A percentile compares a stretch with the other conserved stretches of the same genome.
These are phyloP conservation scores for Pachycephala philippinensis DNA, from an alignment of 2,113 vertebrate genomes.

Conservation along the genomic window DNA sequence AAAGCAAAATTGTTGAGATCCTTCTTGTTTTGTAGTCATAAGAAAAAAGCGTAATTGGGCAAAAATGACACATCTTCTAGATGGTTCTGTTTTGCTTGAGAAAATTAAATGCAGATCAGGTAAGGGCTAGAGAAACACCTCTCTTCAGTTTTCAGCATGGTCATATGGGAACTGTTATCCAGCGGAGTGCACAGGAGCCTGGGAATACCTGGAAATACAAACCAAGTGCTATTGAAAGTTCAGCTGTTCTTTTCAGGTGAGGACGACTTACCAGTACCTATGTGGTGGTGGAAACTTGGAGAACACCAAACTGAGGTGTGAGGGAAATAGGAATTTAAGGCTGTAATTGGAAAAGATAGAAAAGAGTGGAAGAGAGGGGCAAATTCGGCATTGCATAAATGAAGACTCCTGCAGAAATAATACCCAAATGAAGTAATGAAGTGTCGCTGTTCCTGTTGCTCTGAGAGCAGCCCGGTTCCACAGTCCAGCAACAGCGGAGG, in stretches of 20 bases:
- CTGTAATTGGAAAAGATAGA: neutral
- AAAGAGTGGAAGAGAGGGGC: neutral
- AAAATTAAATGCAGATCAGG: neutral
- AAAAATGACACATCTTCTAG: neutral
- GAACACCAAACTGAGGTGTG: neutral
- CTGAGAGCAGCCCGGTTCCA: too few species aligned
- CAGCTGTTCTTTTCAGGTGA: neutral
- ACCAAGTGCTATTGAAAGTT: neutral
- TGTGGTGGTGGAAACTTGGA: neutral
- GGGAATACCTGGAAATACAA: neutral
- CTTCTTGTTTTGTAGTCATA: neutral
- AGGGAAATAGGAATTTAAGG: neutral
- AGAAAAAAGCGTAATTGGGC: neutral
- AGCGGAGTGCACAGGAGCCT: neutral
- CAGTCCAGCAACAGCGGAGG: too few species aligned
- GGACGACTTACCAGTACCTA: neutral
- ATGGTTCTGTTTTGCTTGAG: neutral
- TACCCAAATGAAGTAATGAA: neutral
- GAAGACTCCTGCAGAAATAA: neutral
- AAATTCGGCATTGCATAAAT: neutral
- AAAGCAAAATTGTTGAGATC: neutral
- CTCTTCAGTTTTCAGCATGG: neutral
- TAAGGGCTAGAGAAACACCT: neutral
- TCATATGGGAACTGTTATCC: neutral
- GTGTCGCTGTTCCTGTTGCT: too few species aligned